A percentile compares a stretch with the other conserved stretches of the same genome.
These are phyloP conservation scores for Chionis minor DNA, from an alignment of 2,113 vertebrate genomes.

Conservation along the genomic window DNA sequence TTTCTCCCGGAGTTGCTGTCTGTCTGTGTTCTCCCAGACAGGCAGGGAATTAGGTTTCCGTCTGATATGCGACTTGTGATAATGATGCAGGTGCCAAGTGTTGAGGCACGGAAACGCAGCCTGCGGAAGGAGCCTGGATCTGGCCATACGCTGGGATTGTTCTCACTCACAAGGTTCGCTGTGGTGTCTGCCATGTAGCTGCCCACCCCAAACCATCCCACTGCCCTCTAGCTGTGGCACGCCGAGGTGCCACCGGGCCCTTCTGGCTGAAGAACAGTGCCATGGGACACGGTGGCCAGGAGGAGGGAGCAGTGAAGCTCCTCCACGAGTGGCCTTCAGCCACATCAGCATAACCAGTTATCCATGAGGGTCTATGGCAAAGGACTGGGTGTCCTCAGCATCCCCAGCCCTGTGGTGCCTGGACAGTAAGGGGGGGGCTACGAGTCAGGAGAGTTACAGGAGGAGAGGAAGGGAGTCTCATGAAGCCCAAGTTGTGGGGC, in stretches of 20 bases:
- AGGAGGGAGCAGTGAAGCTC: not conserved
- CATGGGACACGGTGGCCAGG: fast-evolving
- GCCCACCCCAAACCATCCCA: fast-evolving
- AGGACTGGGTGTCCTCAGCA: not conserved
- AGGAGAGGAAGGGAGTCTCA: not conserved
- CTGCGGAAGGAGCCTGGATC: not conserved
- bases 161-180: fast-evolving
- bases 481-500: not conserved
- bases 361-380: fast-evolving
- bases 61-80: not conserved
- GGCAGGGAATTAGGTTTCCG: not conserved
- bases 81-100: not conserved
- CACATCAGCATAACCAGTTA: not conserved
- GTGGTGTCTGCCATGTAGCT: not conserved
- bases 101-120: not conserved
- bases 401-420: not conserved
- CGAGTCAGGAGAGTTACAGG: fast-evolving
- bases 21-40: not conserved
- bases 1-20: not conserved
- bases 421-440: fast-evolving
- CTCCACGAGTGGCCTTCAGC: fast-evolving
- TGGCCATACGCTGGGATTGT: too few species aligned
- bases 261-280: not conserved
- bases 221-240: too few species aligned
- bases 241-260: fast-evolving